Conservation (phyloP, 2,888 invertebrate genomes). For the Thera britannica region DNA sequence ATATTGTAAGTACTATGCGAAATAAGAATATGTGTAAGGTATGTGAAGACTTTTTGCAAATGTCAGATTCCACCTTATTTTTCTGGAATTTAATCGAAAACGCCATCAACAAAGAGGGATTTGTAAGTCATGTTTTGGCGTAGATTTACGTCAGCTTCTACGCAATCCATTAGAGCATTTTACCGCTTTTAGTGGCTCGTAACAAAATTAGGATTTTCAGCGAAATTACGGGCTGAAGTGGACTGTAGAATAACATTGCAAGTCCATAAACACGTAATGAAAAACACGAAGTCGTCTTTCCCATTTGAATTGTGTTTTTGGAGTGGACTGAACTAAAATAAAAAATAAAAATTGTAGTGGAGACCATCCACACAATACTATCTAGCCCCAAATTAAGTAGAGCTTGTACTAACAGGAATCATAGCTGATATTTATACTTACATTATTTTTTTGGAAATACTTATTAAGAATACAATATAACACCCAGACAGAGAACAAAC, state of each 20-base stretch:
- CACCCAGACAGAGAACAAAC: no score
- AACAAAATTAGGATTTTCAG: conserved; percentile 40
- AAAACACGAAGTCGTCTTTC: background rate
- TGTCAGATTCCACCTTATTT: conserved; percentile 8
- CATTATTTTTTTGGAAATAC: no score
- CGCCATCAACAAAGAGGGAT: conserved; percentile 41
- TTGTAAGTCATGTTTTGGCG: conserved; percentile 45
- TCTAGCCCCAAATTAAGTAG: no score
- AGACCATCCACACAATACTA: no score
- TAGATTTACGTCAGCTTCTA: conserved; percentile 49
- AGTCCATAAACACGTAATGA: conserved; percentile 22
- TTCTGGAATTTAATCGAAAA: conserved; percentile 19
- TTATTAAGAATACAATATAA: no score
- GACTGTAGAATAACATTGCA: conserved; percentile 19
- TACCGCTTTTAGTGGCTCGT: conserved; percentile 46
- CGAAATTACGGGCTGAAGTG: conserved; percentile 28
- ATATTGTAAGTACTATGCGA: background rate
- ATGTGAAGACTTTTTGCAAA: background rate
- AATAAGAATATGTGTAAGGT: background rate
- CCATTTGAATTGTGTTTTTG: conserved; percentile 1
- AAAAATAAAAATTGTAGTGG: no score
- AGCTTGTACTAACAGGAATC: no score
- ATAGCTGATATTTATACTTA: no score
- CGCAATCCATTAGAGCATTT: conserved; percentile 55
- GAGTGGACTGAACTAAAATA: background rate